phyloP scores from a whole-genome alignment of 2,113 vertebrate genomes.

The Leucopsar rothschildi region DNA sequence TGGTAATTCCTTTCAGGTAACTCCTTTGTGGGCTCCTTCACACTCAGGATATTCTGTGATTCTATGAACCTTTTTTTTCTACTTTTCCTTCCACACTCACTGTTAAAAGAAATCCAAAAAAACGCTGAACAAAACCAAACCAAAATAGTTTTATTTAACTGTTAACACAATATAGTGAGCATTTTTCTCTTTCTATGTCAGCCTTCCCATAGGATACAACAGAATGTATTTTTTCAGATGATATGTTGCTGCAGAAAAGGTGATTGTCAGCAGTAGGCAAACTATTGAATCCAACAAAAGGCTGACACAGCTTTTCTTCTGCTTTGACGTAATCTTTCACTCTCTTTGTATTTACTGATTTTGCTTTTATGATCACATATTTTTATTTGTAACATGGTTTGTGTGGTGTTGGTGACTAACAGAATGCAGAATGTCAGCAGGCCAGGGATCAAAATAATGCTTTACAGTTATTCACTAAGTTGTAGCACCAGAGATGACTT shows the following conservation, averaged over 20 bases:
- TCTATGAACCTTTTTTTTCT: neutral
- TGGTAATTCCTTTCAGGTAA: neutral
- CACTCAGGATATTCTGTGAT: neutral
- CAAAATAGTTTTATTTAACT: neutral
- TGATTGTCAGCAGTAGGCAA: slow-evolving; percentile 20
- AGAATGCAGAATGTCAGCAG: neutral
- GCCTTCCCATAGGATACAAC: neutral
- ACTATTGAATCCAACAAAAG: neutral
- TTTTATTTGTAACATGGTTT: neutral
- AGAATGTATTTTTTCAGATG: neutral
- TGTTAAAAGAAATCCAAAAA: neutral
- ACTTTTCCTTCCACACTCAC: neutral
- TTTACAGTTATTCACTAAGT: neutral
- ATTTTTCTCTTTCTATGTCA: neutral
- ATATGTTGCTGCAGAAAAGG: neutral
- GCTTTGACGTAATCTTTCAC: neutral
- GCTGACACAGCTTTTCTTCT: slow-evolving; percentile 17
- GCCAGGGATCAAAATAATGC: neutral
- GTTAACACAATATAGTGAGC: neutral
- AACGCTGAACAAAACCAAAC: fast-evolving
- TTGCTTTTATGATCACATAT: neutral
- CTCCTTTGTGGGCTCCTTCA: neutral
- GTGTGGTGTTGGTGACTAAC: neutral
- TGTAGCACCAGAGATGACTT: neutral
- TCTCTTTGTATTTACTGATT: slow-evolving; percentile 11